Percentiles rank a stretch among this genome's conserved stretches.
phyloP scores from a whole-genome alignment of 2,888 invertebrate genomes.

The Oligia strigilis region DNA sequence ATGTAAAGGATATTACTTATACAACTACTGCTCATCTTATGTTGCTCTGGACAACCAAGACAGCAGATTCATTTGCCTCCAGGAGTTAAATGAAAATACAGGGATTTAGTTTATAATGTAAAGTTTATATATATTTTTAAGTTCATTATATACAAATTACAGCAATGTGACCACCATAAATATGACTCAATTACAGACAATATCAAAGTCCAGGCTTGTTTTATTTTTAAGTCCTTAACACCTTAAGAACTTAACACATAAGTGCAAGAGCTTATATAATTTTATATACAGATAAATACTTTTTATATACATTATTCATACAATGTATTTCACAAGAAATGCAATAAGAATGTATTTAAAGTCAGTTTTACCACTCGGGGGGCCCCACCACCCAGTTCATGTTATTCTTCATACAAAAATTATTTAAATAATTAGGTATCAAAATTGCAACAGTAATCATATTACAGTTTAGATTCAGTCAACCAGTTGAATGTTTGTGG shows the following conservation, averaged over 20 bases:
- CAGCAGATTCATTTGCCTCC: conserved; percentile 86
- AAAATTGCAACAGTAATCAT: conserved; percentile 17
- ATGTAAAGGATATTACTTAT: conserved; percentile 77
- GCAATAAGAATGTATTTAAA: conserved; percentile 44
- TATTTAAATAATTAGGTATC: conserved; percentile 1
- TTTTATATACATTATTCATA: conserved; percentile 36
- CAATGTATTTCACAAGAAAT: conserved; percentile 39
- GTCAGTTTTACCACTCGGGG: conserved; percentile 21
- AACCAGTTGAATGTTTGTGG: conserved; percentile 97
- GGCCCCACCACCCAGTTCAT: conserved; percentile 44
- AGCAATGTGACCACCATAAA: conserved; percentile 84
- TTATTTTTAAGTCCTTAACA: conserved; percentile 56
- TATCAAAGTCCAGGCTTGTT: conserved; percentile 75
- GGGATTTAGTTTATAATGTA: conserved; percentile 90
- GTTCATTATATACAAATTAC: conserved; percentile 85
- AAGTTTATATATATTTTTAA: conserved; percentile 88
- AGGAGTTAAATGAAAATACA: conserved; percentile 88
- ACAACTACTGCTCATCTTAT: conserved; percentile 77
- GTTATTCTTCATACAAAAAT: conserved; percentile 27
- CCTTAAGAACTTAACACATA: background rate
- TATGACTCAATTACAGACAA: conserved; percentile 87
- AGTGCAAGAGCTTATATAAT: conserved; percentile 5
- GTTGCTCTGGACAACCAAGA: conserved; percentile 84
- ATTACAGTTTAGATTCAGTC: conserved; percentile 96
- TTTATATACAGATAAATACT: conserved; percentile 32